These are phyloP conservation scores for Agonopterix alstromeriana DNA, from an alignment of 2,888 invertebrate species.

Conservation along the genomic window DNA sequence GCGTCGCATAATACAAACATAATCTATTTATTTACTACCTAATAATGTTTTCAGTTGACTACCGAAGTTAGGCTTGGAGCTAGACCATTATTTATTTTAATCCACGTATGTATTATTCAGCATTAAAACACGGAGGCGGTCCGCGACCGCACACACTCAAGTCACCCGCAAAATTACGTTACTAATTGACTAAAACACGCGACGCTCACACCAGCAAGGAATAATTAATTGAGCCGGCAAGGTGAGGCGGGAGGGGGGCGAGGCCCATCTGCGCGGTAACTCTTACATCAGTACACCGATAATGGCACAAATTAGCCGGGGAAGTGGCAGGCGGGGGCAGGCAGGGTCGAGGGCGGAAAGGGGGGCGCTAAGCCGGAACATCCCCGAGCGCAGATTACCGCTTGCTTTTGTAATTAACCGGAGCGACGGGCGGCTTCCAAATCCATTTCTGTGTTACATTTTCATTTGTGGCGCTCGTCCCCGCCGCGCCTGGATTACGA, in stretches of 20 bases:
- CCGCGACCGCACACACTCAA: conserved; percentile 67
- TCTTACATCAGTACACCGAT: conserved; percentile 78
- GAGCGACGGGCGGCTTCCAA: conserved; percentile 76
- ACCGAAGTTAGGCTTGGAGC: conserved; percentile 3
- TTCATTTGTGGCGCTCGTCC: conserved; percentile 71
- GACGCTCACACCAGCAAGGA: conserved; percentile 74
- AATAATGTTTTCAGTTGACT: conserved; percentile 4
- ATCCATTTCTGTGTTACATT: conserved; percentile 78
- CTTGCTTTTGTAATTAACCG: conserved; percentile 78
- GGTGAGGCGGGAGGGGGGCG: conserved; percentile 31
- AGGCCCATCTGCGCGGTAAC: conserved; percentile 72
- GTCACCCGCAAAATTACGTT: conserved; percentile 76
- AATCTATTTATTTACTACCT: conserved; percentile 11
- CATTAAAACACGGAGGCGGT: conserved; percentile 48
- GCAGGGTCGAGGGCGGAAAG: conserved; percentile 17
- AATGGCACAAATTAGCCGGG: conserved; percentile 76
- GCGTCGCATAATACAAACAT: conserved; percentile 2
- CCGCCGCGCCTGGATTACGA: conserved; percentile 48
- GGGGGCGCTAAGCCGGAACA: conserved; percentile 75
- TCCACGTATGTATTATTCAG: conserved; percentile 26
- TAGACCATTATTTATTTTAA: conserved; percentile 23
- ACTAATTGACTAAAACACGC: conserved; percentile 77
- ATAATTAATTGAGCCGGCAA: conserved; percentile 73
- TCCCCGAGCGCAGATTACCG: conserved; percentile 77
- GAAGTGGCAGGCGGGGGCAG: conserved; percentile 59